phyloP scores from a whole-genome alignment of 2,888 invertebrate species.

The Aplocera efformata region DNA sequence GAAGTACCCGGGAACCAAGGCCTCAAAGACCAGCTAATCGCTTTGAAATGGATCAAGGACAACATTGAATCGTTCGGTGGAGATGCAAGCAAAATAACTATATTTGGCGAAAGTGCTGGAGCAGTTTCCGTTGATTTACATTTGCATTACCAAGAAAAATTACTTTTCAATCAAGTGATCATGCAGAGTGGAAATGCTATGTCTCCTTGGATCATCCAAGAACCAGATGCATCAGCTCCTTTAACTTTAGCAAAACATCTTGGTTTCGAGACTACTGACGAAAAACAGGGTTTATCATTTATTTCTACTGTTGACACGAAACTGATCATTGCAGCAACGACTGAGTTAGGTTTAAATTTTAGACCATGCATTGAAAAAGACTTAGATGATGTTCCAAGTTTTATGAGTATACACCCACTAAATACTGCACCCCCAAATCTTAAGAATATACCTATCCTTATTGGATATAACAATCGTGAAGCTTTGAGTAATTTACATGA shows the following conservation, averaged over 20 bases:
- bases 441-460: constrained; percentile 34
- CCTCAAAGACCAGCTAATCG: constrained; percentile 51
- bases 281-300: constrained; percentile 42
- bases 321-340: constrained; percentile 39
- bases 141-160: constrained; percentile 40
- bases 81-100: constrained; percentile 45
- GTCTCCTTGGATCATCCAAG: constrained; percentile 27
- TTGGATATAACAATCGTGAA: constrained; percentile 43
- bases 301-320: constrained; percentile 36
- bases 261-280: constrained; percentile 36
- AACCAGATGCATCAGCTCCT: constrained; percentile 35
- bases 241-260: constrained; percentile 41
- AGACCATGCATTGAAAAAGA: constrained; percentile 46
- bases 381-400: constrained; percentile 34
- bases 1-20: constrained; percentile 56
- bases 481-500: constrained; percentile 11
- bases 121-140: constrained; percentile 45
- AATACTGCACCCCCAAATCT: constrained; percentile 30
- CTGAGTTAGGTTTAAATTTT: constrained; percentile 29
- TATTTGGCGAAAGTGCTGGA: constrained; percentile 56
- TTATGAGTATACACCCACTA: constrained; percentile 38
- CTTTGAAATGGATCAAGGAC: constrained; percentile 51
- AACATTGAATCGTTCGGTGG: constrained; percentile 58
- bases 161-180: constrained; percentile 47
- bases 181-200: constrained; percentile 47